Evolutionary conservation across 2,888 invertebrate genomes (phyloP), one percentile per base, ranked within the genome.

Genomic region (Apamea monoglypha): DNA sequence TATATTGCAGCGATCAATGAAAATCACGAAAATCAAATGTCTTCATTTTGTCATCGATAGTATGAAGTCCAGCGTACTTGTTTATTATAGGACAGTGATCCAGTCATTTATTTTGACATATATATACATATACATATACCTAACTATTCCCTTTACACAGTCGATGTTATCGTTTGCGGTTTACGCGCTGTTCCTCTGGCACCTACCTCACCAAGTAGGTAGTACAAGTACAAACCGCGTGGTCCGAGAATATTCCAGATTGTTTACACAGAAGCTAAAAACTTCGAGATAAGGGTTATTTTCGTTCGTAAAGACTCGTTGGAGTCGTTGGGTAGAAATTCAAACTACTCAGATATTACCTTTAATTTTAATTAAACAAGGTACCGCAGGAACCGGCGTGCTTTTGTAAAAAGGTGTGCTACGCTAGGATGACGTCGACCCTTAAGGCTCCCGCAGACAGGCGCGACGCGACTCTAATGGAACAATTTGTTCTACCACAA

Each of bases 141-240:
- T 53, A 56, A 4, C 18, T 12, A n/a, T 56, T 56, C 10, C 8
- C 53, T 25, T n/a, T 29, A 44, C 18, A 21, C 29, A 18, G 12
- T 53, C 0, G 5, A 12, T 56, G 40, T 83, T 85, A 84, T 84
- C 83, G 32, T 86, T 82, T 82, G 86, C 56, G 84, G 84, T 84
- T 86, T 75, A 47, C 74, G 21, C 10, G 56, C 63, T 53, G 59
- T 63, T 44, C 14, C 61, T 10, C 5, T 47, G 18, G 18, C 18
- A 50, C 18, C 5, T 21, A n/a, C 29, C 12, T n/a, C 21, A 21
- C n/a, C 14, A 44, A 80, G 50, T 77, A 53, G 29, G 25, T 74
- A 63, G n/a, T 53, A 14, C 18, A 6, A 36, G 18, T 53, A 56
- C 40, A 10, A 36, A 64, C 50, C 53, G 32, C 6, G 21, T 36